Percentiles rank a stretch among this genome's conserved stretches.
These are phyloP conservation scores for Meleagris gallopavo DNA, from an alignment of 2,113 vertebrate species.

Conservation along the genomic window DNA sequence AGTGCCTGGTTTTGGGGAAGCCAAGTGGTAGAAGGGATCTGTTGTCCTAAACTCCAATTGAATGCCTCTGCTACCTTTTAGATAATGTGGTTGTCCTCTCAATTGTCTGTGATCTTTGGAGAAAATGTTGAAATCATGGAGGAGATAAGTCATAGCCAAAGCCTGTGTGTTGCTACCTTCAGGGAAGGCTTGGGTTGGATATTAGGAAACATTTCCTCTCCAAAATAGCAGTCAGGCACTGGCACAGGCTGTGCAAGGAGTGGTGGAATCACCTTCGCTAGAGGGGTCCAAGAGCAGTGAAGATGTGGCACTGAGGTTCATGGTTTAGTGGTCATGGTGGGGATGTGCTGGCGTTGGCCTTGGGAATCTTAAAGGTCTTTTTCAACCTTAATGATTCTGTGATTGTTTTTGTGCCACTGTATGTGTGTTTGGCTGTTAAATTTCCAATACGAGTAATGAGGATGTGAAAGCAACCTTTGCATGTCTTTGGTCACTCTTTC, in stretches of 20 bases:
- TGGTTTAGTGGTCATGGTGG: no score
- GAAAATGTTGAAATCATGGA: background rate
- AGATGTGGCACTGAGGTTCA: background rate
- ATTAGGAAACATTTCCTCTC: no score
- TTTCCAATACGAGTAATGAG: background rate
- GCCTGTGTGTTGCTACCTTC: background rate
- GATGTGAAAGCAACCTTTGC: background rate
- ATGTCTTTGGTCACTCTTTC: background rate
- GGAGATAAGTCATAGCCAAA: background rate
- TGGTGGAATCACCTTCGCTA: no score
- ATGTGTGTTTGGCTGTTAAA: background rate
- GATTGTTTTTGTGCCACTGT: background rate
- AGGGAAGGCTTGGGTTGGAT: no score
- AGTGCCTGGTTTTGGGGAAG: background rate
- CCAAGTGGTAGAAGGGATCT: background rate
- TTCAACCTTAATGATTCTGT: background rate
- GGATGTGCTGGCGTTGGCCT: background rate
- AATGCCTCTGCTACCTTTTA: background rate
- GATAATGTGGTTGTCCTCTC: background rate
- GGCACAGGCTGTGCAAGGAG: no score
- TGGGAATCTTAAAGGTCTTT: background rate
- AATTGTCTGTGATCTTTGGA: background rate
- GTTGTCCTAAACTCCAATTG: background rate
- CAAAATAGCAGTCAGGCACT: no score
- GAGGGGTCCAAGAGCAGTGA: background rate